phyloP scores from a whole-genome alignment of 2,888 invertebrate species.

The Camponotus fellah region DNA sequence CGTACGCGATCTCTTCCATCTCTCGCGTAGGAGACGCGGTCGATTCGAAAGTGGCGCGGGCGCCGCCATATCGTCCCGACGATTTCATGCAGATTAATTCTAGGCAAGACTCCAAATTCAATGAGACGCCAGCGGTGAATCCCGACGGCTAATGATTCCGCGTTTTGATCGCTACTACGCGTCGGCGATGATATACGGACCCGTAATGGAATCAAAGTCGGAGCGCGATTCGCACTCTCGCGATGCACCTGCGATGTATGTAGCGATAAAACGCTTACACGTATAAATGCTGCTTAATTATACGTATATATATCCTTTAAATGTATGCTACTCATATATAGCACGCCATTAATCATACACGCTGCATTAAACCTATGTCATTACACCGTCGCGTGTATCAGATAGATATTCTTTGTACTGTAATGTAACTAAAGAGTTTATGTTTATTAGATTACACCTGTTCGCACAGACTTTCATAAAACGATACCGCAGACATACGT shows the following conservation, averaged over 20 bases:
- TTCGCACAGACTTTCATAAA: conserved; percentile 10
- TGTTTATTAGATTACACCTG: conserved; percentile 51
- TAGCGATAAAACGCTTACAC: conserved; percentile 55
- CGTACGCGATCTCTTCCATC: conserved; percentile 33
- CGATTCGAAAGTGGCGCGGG: conserved; percentile 50
- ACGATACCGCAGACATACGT: conserved; percentile 15
- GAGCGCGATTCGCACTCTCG: conserved; percentile 43
- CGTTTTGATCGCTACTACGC: conserved; percentile 39
- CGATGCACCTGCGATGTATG: conserved; percentile 50
- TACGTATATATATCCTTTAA: conserved; percentile 51
- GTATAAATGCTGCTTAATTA: conserved; percentile 56
- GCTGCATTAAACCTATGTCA: conserved; percentile 54
- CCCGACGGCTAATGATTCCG: conserved; percentile 45
- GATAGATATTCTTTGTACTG: conserved; percentile 47
- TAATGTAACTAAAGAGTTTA: conserved; percentile 47
- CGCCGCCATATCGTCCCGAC: conserved; percentile 28
- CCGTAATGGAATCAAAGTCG: conserved; percentile 52
- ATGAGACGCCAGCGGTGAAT: conserved; percentile 44
- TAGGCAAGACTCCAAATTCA: conserved; percentile 52
- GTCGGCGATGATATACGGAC: conserved; percentile 46
- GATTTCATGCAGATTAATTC: conserved; percentile 54
- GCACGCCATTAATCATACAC: conserved; percentile 51
- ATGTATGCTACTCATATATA: conserved; percentile 35
- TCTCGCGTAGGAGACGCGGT: conserved; percentile 39
- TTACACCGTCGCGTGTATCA: conserved; percentile 50